These are phyloP conservation scores for Palythoa heliodiscus DNA, from an alignment of 92 coral and sea anemone genomes.

Conservation along the genomic window DNA sequence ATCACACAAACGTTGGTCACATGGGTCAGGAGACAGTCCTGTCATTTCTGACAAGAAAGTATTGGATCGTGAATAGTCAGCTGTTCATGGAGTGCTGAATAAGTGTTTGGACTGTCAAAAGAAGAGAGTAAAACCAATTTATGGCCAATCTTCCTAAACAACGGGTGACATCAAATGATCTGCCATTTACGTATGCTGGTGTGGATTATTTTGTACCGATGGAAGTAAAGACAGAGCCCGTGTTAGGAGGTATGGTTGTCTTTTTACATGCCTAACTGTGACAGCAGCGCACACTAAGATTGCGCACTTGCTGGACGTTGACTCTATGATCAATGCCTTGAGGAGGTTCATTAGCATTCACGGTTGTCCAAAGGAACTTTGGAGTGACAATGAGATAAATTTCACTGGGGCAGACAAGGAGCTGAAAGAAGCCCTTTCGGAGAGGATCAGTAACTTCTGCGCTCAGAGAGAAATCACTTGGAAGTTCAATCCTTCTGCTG, in stretches of 20 bases:
- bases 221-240: conserved; percentile 20
- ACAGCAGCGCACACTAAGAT: conserved; percentile 64
- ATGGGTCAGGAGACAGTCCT: conserved; percentile 68
- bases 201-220: no score
- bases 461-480: no score
- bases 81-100: conserved; percentile 54
- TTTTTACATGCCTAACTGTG: conserved; percentile 58
- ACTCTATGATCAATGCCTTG: conserved; percentile 64
- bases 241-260: conserved; percentile 61
- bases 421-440: background rate
- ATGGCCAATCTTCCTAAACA: no score
- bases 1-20: conserved; percentile 54
- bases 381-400: background rate
- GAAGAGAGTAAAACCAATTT: conserved; percentile 33
- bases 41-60: conserved; percentile 56
- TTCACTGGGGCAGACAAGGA: no score
- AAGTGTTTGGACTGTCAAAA: conserved; percentile 61
- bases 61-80: conserved; percentile 63
- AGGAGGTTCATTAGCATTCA: background rate
- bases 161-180: no score
- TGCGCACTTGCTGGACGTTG: conserved; percentile 48
- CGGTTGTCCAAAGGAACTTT: background rate
- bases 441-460: background rate
- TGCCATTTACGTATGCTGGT: no score
- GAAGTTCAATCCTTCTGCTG: no score